Base-by-base conservation (phyloP, 2,888 invertebrate genomes). In the Belgica antarctica region DNA sequence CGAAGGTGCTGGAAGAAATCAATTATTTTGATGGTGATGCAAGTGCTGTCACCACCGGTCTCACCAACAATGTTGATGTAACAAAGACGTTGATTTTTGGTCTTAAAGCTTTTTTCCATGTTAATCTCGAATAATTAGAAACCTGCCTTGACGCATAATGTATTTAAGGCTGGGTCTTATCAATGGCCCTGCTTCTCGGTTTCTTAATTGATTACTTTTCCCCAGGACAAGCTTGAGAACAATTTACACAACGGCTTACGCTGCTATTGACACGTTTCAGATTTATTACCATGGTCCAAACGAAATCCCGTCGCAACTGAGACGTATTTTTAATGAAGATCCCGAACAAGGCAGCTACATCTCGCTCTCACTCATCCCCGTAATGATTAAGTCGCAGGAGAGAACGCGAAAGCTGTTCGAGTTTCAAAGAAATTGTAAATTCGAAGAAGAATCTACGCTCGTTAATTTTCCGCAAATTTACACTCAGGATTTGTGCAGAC, bases 361-460 rank as follows among this genome's bases (percentile, higher is more conserved):
- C 15, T 63, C 71, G 22, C 25, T 73, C 2, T 59, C 62, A n/a
- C 71, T 73, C 27, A 65, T 65, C 15, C 72, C 73, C n/a, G 69
- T 71, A 0, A 70, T 72, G 19, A 71, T 72, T n/a, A 62, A 65
- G 8, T 36, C 72, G 2, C 62, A 63, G n/a, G 25, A 63, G 17
- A 34, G 68, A 28, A 71, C 72, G 25, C 69, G 71, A 27, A 27
- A 57, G 22, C 27, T 73, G 28, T 71, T 70, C 17, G 62, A 72
- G 25, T 63, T 31, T 28, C 73, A 73, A 52, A 46, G 73, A 46
- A 72, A 72, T 47, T 73, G 73, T 27, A 71, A 72, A 59, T 73
- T 71, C 69, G 52, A 34, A 1, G 72, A 73, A 31, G 73, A 73
- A 71, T 72, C 72, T 4, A 70, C 71, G 62, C 70, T 73, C 22